Percentiles rank a stretch among this genome's conserved stretches.
Evolutionary conservation across 2,113 vertebrate genomes (phyloP).

Genomic region (Xyrauchen texanus): DNA sequence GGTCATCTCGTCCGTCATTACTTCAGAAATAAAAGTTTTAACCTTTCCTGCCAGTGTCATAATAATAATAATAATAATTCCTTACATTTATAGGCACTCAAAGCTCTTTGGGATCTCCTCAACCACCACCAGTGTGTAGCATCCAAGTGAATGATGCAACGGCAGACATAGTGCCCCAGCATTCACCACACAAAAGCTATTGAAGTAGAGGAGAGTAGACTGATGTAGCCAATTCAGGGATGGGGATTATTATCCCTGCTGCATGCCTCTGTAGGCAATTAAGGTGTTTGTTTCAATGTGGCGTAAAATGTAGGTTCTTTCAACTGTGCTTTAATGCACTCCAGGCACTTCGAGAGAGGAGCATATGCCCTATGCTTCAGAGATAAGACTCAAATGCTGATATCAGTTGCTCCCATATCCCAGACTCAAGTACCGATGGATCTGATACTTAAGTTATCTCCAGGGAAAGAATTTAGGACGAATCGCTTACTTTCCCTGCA

Average conservation of each 20-base stretch:
- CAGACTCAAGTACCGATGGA: slow-evolving; percentile 2
- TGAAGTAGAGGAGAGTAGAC: too few relatives aligned
- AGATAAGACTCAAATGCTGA: slow-evolving; percentile 32
- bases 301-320: slow-evolving; percentile 35
- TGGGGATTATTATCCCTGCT: neutral
- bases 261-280: neutral
- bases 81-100: too few relatives aligned
- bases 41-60: neutral
- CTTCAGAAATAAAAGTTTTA: neutral
- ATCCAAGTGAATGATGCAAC: too few relatives aligned
- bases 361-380: neutral
- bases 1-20: neutral
- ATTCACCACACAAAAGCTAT: too few relatives aligned
- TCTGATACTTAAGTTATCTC: slow-evolving; percentile 2
- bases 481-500: neutral
- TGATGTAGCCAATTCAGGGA: too few relatives aligned
- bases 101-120: too few relatives aligned
- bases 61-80: too few relatives aligned
- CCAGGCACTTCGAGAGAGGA: slow-evolving; percentile 19
- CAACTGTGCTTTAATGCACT: slow-evolving; percentile 16
- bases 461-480: slow-evolving; percentile 24
- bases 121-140: too few relatives aligned
- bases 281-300: slow-evolving; percentile 22
- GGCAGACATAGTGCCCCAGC: too few relatives aligned
- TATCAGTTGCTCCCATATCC: slow-evolving; percentile 2